Conservation (phyloP, 2,113 vertebrate species). For the Pelecanus crispus region DNA sequence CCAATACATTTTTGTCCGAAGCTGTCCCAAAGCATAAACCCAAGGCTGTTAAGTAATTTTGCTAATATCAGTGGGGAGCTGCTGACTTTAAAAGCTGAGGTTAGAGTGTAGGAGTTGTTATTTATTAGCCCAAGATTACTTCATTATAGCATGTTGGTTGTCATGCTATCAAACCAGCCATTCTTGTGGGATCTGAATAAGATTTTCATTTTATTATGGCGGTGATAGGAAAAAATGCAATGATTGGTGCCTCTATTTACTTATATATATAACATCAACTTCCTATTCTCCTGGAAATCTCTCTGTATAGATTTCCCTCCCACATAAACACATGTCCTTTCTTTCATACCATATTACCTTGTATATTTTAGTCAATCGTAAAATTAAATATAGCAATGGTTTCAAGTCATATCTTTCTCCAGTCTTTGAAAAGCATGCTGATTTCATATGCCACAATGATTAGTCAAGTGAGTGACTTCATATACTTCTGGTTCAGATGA, state of each 20-base stretch:
- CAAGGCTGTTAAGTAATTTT: background rate
- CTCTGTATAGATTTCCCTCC: background rate
- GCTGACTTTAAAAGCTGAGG: background rate
- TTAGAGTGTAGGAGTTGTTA: background rate
- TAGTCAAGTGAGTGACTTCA: conserved; percentile 27
- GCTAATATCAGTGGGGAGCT: background rate
- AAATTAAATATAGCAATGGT: background rate
- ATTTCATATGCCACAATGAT: conserved; percentile 3
- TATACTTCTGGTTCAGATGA: conserved; percentile 23
- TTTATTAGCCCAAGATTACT: background rate
- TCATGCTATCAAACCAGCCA: background rate
- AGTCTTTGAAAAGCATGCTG: conserved; percentile 36
- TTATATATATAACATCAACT: background rate
- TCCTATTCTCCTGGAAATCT: background rate
- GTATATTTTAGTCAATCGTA: background rate
- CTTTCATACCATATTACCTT: background rate
- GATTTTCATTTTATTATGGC: background rate
- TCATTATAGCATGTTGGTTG: background rate
- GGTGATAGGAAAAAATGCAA: background rate
- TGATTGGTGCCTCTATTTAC: background rate
- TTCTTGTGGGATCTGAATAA: background rate
- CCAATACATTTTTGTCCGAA: background rate
- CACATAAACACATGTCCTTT: background rate
- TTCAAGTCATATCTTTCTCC: background rate
- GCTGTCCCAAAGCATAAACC: background rate